These are phyloP conservation scores for Takifugu rubripes DNA, from an alignment of 2,797 vertebrate species.

Conservation along the genomic window DNA sequence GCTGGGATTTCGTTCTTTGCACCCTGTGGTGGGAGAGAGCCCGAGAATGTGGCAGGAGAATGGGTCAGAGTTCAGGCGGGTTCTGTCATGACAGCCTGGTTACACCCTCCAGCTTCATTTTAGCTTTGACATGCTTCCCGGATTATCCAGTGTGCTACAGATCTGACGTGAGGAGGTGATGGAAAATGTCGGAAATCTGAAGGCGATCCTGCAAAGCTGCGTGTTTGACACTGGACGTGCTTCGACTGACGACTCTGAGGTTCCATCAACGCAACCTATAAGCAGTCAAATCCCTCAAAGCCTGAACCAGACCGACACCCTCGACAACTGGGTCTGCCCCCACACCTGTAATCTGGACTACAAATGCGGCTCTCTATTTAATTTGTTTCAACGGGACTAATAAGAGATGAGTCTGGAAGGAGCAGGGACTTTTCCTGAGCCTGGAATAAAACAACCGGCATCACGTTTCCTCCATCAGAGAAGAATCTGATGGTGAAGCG, in stretches of 20 bases:
- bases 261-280: slow-evolving; percentile 1
- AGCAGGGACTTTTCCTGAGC: background rate
- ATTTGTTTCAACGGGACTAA: slow-evolving; percentile 58
- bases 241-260: slow-evolving; percentile 2
- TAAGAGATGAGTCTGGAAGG: slow-evolving; percentile 30
- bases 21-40: too few relatives aligned
- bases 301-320: slow-evolving; percentile 20
- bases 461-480: slow-evolving; percentile 14
- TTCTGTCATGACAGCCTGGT: too few relatives aligned
- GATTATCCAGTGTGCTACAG: too few relatives aligned
- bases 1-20: slow-evolving; percentile 9
- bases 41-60: too few relatives aligned
- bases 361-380: slow-evolving; percentile 25
- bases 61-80: too few relatives aligned
- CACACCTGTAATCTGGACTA: slow-evolving; percentile 14
- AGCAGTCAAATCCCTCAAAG: slow-evolving; percentile 18
- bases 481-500: too few relatives aligned
- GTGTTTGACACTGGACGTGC: background rate
- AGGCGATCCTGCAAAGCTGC: background rate
- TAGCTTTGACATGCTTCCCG: too few relatives aligned
- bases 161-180: too few relatives aligned
- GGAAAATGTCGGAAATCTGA: background rate
- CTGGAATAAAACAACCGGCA: background rate
- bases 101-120: too few relatives aligned
- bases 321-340: slow-evolving; percentile 8